Conservation (phyloP, 1,140 invertebrate species). For the Cydia amplana region DNA sequence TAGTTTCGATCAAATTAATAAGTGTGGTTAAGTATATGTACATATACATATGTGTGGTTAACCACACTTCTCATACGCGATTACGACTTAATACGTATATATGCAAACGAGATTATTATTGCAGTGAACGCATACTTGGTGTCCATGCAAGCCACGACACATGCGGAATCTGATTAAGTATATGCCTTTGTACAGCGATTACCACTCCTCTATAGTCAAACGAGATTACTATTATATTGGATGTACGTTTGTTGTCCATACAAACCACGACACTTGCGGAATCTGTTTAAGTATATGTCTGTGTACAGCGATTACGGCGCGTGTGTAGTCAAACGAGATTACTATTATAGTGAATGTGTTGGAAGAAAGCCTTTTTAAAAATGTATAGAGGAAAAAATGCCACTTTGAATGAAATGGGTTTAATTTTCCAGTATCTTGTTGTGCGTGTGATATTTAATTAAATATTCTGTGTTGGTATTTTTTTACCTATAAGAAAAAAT, state of each 20-base stretch:
- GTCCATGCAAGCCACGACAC: not conserved
- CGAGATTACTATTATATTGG: not conserved
- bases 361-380: conserved; percentile 14
- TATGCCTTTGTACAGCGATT: no score
- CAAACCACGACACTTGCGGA: not conserved
- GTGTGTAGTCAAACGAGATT: conserved; percentile 18
- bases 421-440: not conserved
- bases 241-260: not conserved
- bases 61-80: no score
- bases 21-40: no score
- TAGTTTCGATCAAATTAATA: no score
- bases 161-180: not conserved
- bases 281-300: not conserved
- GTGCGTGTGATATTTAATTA: no score
- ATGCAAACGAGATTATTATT: no score
- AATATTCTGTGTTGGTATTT: no score
- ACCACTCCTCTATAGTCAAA: not conserved
- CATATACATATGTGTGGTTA: no score
- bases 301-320: not conserved
- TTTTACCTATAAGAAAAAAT: no score
- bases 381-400: not conserved
- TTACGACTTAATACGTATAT: no score
- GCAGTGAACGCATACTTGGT: no score
- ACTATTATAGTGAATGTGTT: conserved; percentile 4
- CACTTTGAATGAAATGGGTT: not conserved